Percentiles rank a stretch among this genome's conserved stretches.
phyloP scores from a whole-genome alignment of 2,888 invertebrate species.

The Aleiodes testaceus region DNA sequence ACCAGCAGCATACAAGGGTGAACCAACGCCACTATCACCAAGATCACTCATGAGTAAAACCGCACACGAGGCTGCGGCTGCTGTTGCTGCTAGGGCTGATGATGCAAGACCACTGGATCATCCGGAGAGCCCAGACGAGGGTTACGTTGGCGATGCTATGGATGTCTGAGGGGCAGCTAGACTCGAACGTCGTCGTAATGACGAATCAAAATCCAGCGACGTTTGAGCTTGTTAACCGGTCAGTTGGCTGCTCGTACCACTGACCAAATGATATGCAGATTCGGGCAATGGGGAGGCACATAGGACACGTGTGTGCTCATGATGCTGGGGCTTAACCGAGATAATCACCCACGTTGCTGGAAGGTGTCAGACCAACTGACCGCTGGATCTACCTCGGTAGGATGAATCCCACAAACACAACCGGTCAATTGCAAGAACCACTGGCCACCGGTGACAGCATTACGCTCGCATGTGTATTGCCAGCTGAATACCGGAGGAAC shows the following conservation, averaged over 20 bases:
- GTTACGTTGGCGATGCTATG: slow-evolving; percentile 85
- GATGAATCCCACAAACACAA: background rate
- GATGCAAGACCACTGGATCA: slow-evolving; percentile 74
- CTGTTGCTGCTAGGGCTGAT: slow-evolving; percentile 77
- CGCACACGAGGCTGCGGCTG: slow-evolving; percentile 73
- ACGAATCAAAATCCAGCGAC: slow-evolving; percentile 37
- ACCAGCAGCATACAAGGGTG: slow-evolving; percentile 81
- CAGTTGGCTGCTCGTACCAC: slow-evolving; percentile 2
- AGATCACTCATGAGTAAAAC: slow-evolving; percentile 69
- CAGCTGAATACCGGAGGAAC: background rate
- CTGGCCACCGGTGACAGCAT: no score
- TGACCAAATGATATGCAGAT: background rate
- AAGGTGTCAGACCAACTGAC: slow-evolving; percentile 28
- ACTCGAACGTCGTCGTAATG: slow-evolving; percentile 29
- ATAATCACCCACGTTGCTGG: slow-evolving; percentile 11
- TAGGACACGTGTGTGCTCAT: background rate
- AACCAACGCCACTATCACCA: slow-evolving; percentile 70
- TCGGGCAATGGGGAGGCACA: no score
- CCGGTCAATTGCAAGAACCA: slow-evolving; percentile 16
- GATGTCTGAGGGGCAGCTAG: slow-evolving; percentile 61
- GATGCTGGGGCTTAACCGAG: slow-evolving; percentile 20
- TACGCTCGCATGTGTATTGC: slow-evolving; percentile 6
- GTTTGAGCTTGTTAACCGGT: slow-evolving; percentile 31
- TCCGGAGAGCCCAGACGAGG: slow-evolving; percentile 90
- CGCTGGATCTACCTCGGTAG: slow-evolving; percentile 12